These are phyloP conservation scores for Anser brachyrhynchus DNA, from an alignment of 2,113 vertebrate species.

Conservation along the genomic window DNA sequence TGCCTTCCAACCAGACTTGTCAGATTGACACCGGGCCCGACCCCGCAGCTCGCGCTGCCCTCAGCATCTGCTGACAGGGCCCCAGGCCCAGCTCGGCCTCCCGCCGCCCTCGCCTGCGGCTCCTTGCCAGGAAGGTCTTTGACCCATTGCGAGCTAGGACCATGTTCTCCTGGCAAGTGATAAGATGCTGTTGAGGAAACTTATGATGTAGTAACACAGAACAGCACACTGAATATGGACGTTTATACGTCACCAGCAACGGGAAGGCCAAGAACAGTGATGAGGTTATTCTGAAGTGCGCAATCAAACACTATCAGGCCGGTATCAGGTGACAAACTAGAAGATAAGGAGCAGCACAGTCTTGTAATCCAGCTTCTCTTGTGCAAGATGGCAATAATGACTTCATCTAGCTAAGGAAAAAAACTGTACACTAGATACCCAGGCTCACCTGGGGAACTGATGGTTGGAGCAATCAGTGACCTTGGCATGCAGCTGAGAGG, in stretches of 20 bases:
- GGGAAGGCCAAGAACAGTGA: neutral
- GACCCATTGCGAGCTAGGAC: neutral
- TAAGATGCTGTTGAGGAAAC: neutral
- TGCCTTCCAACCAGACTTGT: fast-evolving
- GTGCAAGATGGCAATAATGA: neutral
- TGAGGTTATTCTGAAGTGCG: neutral
- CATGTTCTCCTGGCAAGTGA: fast-evolving
- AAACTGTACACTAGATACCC: neutral
- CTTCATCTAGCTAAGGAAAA: neutral
- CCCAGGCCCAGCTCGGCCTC: neutral
- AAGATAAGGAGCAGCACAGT: constrained; percentile 10
- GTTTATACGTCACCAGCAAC: fast-evolving
- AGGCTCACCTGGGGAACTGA: constrained; percentile 27
- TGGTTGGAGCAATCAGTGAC: neutral
- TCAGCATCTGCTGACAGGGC: neutral
- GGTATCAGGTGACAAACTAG: neutral
- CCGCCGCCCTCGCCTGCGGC: neutral
- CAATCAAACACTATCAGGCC: neutral
- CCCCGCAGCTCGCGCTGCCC: fast-evolving
- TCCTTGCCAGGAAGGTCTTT: fast-evolving
- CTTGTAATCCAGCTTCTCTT: neutral
- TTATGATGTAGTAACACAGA: neutral
- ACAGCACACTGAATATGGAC: neutral
- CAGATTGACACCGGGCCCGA: fast-evolving
- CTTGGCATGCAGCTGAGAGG: neutral